phyloP scores from a whole-genome alignment of 2,888 invertebrate species.

The Lasioglossum malachurum region DNA sequence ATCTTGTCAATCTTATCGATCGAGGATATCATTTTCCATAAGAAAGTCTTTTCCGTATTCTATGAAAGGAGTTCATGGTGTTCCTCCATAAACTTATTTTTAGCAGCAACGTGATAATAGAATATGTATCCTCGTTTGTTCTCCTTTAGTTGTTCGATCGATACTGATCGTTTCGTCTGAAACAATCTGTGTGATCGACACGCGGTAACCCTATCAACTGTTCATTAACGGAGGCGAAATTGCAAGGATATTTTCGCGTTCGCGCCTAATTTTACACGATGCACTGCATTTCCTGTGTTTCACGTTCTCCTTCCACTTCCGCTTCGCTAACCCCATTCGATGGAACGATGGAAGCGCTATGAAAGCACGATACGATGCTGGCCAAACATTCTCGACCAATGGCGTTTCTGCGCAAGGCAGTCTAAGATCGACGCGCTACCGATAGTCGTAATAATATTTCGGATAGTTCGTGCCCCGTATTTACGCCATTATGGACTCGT shows the following conservation, averaged over 20 bases:
- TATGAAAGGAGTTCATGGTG: background rate
- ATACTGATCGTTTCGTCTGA: background rate
- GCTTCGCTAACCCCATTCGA: slow-evolving; percentile 46
- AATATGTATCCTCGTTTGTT: background rate
- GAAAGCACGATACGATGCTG: slow-evolving; percentile 21
- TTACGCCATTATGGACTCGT: slow-evolving; percentile 88
- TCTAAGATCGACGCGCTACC: slow-evolving; percentile 57
- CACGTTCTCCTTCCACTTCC: slow-evolving; percentile 42
- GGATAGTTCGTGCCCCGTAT: slow-evolving; percentile 52
- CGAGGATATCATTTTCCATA: background rate
- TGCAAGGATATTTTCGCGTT: slow-evolving; percentile 11
- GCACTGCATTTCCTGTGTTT: slow-evolving; percentile 47
- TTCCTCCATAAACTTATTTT: slow-evolving; percentile 2
- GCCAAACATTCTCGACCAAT: slow-evolving; percentile 55
- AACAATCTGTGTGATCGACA: background rate
- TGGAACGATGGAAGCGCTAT: slow-evolving; percentile 46
- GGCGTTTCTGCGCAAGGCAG: slow-evolving; percentile 60
- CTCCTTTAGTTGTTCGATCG: background rate
- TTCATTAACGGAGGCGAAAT: slow-evolving; percentile 4
- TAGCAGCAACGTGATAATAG: background rate
- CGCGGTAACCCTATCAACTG: background rate
- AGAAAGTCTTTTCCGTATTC: background rate
- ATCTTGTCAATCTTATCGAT: background rate
- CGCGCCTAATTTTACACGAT: slow-evolving; percentile 44
- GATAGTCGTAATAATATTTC: slow-evolving; percentile 53